Conservation (phyloP, 2,797 vertebrate species). For the Squalus acanthias region DNA sequence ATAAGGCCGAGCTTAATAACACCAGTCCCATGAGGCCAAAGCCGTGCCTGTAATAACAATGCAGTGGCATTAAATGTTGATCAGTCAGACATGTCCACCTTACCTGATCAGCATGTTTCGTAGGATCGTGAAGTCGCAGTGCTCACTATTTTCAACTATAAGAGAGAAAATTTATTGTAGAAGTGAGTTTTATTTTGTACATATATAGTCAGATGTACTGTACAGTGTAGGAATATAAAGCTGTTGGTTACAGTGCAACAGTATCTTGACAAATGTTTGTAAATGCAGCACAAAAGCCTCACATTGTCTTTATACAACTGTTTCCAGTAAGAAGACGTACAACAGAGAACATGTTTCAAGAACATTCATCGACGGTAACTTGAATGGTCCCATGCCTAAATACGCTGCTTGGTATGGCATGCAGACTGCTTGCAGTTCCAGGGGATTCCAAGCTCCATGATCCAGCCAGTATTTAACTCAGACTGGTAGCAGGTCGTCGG, state of each 20-base stretch:
- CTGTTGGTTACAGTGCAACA: too few relatives aligned
- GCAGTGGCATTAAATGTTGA: neutral
- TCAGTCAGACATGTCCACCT: slow-evolving; percentile 30
- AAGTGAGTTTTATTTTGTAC: neutral
- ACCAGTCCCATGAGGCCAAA: neutral
- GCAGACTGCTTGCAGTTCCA: too few relatives aligned
- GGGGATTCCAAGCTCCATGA: too few relatives aligned
- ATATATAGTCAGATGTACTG: neutral
- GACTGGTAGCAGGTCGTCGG: neutral
- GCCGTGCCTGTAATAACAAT: neutral
- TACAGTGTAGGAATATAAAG: neutral
- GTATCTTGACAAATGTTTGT: neutral
- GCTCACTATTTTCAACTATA: slow-evolving; percentile 91
- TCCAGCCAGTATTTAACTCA: neutral
- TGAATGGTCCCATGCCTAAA: neutral
- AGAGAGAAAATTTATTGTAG: neutral
- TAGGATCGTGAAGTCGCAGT: slow-evolving; percentile 98
- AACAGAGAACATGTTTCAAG: neutral
- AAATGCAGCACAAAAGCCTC: neutral
- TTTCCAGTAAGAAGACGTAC: neutral
- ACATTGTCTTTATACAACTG: neutral
- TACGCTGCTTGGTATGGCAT: neutral
- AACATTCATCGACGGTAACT: neutral
- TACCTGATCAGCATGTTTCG: slow-evolving; percentile 99
- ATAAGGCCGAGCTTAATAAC: neutral